Evolutionary conservation across 2,888 invertebrate species (phyloP).

Genomic region (Theristus sp.): DNA sequence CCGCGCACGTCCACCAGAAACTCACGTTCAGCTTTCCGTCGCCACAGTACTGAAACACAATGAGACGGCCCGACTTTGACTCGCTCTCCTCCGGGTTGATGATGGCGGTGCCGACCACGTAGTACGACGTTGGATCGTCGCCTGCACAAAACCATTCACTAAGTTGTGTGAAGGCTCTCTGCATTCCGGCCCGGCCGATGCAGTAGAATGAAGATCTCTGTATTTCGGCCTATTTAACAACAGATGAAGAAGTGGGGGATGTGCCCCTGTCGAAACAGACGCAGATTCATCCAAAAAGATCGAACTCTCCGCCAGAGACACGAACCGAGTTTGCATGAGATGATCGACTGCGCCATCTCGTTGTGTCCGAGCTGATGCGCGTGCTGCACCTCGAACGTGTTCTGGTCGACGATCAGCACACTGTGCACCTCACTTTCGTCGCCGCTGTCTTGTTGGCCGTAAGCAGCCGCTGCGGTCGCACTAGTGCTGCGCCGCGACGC

Average conservation of each 20-base stretch:
- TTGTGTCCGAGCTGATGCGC: constrained; percentile 74
- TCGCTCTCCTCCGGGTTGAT: constrained; percentile 89
- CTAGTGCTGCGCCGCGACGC: too few relatives aligned
- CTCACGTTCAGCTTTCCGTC: constrained; percentile 11
- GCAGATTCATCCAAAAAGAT: neutral
- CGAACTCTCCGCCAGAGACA: constrained; percentile 34
- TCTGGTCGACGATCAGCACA: constrained; percentile 75
- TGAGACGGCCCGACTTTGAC: constrained; percentile 47
- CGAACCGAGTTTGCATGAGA: neutral
- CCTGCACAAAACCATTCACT: constrained; percentile 34
- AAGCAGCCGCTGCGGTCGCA: too few relatives aligned
- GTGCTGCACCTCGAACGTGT: constrained; percentile 85
- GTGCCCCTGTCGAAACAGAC: too few relatives aligned
- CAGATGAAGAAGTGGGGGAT: too few relatives aligned
- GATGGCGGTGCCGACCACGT: constrained; percentile 77
- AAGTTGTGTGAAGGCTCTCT: too few relatives aligned
- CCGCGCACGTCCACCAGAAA: too few relatives aligned
- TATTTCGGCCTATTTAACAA: neutral
- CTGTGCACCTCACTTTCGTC: constrained; percentile 51
- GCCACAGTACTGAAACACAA: constrained; percentile 16
- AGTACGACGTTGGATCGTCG: constrained; percentile 69
- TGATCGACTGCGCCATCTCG: constrained; percentile 43
- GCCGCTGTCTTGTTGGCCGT: too few relatives aligned
- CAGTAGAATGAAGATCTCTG: too few relatives aligned
- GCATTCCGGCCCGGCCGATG: too few relatives aligned